Percentiles rank a stretch among this genome's conserved stretches.
Conservation (phyloP, 2,113 vertebrate species). For the Conger conger region DNA sequence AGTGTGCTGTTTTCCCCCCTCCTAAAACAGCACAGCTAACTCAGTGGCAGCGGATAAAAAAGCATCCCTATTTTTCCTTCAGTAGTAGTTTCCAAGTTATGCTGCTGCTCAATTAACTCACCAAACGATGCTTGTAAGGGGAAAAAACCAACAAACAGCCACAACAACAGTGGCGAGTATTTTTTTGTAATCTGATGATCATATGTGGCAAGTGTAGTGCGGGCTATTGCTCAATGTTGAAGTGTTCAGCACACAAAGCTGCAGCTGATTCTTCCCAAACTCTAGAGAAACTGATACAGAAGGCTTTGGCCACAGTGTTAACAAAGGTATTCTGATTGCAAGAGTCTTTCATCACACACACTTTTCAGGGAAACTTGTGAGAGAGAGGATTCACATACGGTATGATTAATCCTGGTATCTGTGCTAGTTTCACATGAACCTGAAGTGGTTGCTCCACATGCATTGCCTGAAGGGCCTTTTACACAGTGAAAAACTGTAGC, state of each 20-base stretch:
- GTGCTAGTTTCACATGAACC: not conserved
- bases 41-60: too few relatives aligned
- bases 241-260: not conserved
- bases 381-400: not conserved
- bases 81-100: too few relatives aligned
- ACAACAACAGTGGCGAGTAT: too few relatives aligned
- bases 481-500: too few relatives aligned
- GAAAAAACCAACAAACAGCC: not conserved
- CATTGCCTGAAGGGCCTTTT: too few relatives aligned
- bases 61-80: too few relatives aligned
- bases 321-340: not conserved
- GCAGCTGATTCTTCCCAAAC: not conserved
- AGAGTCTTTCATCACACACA: not conserved
- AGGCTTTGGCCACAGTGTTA: not conserved
- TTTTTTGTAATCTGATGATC: too few relatives aligned
- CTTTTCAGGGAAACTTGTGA: not conserved
- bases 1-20: too few relatives aligned
- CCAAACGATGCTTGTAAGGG: not conserved
- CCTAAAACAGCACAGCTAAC: too few relatives aligned
- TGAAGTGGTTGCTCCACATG: too few relatives aligned
- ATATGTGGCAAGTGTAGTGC: not conserved
- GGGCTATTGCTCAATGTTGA: not conserved
- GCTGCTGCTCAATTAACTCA: not conserved
- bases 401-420: not conserved
- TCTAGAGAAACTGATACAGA: not conserved